These are phyloP conservation scores for Uropetala carovei DNA, from an alignment of 2,888 invertebrate genomes.

Conservation along the genomic window DNA sequence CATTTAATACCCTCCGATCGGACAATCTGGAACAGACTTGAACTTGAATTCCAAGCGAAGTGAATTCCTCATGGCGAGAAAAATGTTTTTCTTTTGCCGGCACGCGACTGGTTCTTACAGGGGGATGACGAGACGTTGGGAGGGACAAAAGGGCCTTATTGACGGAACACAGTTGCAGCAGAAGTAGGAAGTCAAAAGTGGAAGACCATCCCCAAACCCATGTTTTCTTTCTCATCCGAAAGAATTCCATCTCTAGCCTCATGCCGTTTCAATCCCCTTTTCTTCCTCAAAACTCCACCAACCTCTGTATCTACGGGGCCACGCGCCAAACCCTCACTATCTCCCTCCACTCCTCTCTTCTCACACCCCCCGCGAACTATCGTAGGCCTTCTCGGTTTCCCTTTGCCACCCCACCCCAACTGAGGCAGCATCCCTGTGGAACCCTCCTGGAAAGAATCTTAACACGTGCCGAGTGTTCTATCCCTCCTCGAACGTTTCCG, in stretches of 20 bases:
- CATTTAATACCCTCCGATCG: constrained; percentile 13
- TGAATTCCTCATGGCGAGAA: neutral
- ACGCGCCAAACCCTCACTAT: constrained; percentile 13
- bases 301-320: neutral
- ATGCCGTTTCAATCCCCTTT: neutral
- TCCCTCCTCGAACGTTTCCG: constrained; percentile 38
- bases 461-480: constrained; percentile 33
- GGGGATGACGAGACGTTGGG: neutral
- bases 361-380: neutral
- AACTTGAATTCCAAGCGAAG: constrained; percentile 10
- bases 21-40: constrained; percentile 32
- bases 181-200: constrained; percentile 19
- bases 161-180: constrained; percentile 53
- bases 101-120: neutral
- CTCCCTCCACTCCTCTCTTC: neutral
- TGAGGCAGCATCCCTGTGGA: neutral
- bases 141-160: constrained; percentile 54
- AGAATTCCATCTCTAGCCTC: constrained; percentile 15
- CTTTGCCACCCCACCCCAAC: constrained; percentile 20
- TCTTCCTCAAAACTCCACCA: neutral
- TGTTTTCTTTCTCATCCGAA: constrained; percentile 44
- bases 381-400: neutral
- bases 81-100: neutral
- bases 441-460: neutral
- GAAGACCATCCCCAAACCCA: constrained; percentile 12